Evolutionary conservation across 1,140 invertebrate species (phyloP).

Genomic region (Drosophila sp.): DNA sequence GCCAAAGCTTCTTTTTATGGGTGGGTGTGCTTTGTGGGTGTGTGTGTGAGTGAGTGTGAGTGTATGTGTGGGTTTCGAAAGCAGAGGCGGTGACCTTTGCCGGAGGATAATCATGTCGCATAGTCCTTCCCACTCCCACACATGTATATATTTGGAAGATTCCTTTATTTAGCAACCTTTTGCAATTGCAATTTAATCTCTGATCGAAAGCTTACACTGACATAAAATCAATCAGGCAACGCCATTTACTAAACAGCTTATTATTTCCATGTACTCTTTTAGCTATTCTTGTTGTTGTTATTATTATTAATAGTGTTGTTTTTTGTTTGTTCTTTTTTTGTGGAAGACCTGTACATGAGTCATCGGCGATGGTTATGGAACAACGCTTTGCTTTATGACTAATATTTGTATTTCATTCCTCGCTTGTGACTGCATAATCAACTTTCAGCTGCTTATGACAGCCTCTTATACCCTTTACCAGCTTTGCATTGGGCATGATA

Average conservation of each 20-base stretch:
- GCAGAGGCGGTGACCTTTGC: slow-evolving; percentile 36
- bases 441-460: background rate
- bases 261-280: slow-evolving; percentile 30
- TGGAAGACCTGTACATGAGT: slow-evolving; percentile 9
- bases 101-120: slow-evolving; percentile 31
- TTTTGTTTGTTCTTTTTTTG: background rate
- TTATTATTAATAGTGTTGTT: slow-evolving; percentile 18
- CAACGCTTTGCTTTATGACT: slow-evolving; percentile 29
- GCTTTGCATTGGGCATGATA: background rate
- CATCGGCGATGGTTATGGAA: slow-evolving; percentile 24
- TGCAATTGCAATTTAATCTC: slow-evolving; percentile 24
- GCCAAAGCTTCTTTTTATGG: slow-evolving; percentile 7
- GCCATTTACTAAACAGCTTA: slow-evolving; percentile 41
- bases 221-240: slow-evolving; percentile 44
- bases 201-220: background rate
- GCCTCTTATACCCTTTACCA: background rate
- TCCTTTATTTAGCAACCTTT: slow-evolving; percentile 13
- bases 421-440: background rate
- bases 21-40: background rate
- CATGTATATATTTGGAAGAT: background rate
- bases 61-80: slow-evolving; percentile 5
- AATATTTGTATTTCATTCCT: slow-evolving; percentile 8
- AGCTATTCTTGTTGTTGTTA: slow-evolving; percentile 3
- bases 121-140: background rate
- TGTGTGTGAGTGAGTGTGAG: slow-evolving; percentile 1